Conservation (phyloP, 2,113 vertebrate species). For the Pelecanus crispus region DNA sequence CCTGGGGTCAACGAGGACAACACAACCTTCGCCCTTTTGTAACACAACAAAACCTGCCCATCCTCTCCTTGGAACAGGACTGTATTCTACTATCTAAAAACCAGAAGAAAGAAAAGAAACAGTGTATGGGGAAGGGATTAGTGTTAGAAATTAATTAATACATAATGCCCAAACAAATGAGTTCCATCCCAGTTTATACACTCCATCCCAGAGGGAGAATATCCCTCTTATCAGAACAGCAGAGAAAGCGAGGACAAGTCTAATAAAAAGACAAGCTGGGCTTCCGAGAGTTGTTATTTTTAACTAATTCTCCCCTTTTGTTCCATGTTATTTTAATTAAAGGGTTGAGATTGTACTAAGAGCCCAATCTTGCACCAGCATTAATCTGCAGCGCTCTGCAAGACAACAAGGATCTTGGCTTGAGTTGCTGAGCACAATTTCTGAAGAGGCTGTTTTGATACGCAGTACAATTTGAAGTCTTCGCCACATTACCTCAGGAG, state of each 20-base stretch:
- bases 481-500: not conserved
- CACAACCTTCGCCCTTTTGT: not conserved
- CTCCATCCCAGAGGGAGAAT: not conserved
- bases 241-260: not conserved
- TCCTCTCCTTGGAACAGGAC: not conserved
- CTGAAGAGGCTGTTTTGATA: not conserved
- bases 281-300: slow-evolving; percentile 16
- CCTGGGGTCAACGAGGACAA: not conserved
- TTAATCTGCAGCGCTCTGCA: not conserved
- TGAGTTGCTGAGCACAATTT: not conserved
- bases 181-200: slow-evolving; percentile 4
- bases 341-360: not conserved
- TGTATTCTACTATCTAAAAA: not conserved
- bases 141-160: slow-evolving; percentile 51
- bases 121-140: not conserved
- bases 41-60: not conserved
- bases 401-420: not conserved
- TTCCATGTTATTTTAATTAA: not conserved
- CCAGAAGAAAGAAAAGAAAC: not conserved
- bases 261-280: not conserved
- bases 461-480: not conserved
- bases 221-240: slow-evolving; percentile 20
- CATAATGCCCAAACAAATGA: slow-evolving; percentile 35
- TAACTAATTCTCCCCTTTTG: slow-evolving; percentile 12
- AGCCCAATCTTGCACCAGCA: not conserved